phyloP scores from a whole-genome alignment of 2,113 vertebrate species.

The Ophiodon elongatus region DNA sequence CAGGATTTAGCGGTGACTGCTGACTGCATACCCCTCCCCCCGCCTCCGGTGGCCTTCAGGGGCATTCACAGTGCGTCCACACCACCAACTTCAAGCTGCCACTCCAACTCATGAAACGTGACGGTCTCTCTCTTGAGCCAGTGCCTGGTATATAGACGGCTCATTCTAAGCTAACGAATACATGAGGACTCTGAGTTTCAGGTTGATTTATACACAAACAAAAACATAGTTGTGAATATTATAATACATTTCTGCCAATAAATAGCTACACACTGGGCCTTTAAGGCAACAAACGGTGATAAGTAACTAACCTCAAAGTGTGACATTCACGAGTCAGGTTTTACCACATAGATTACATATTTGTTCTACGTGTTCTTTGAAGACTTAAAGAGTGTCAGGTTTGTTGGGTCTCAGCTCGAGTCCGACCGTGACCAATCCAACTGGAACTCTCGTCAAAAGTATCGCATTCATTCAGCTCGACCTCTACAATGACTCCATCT shows the following conservation, averaged over 20 bases:
- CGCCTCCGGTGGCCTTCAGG: too few species aligned
- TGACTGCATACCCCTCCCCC: neutral
- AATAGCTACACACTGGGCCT: neutral
- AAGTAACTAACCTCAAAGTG: conserved; percentile 2
- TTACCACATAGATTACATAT: conserved; percentile 14
- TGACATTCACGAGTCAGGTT: conserved; percentile 5
- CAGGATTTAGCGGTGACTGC: neutral
- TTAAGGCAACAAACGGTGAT: neutral
- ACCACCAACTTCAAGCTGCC: neutral
- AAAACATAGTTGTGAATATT: neutral
- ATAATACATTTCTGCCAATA: neutral
- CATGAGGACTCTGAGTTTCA: neutral
- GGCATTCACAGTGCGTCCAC: neutral
- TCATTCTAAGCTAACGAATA: too few species aligned
- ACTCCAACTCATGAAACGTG: neutral
- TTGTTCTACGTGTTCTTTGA: neutral
- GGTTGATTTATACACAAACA: neutral
- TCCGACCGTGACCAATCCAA: neutral
- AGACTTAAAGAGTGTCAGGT: neutral
- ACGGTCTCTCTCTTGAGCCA: neutral
- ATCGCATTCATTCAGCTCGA: conserved; percentile 16
- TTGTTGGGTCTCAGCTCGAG: neutral
- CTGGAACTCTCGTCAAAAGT: neutral
- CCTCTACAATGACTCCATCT: conserved; percentile 43
- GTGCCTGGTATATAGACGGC: neutral